Evolutionary conservation across 2,113 vertebrate species (phyloP), one percentile per base, ranked within the genome.

Genomic region (Malaclemys terrapin): DNA sequence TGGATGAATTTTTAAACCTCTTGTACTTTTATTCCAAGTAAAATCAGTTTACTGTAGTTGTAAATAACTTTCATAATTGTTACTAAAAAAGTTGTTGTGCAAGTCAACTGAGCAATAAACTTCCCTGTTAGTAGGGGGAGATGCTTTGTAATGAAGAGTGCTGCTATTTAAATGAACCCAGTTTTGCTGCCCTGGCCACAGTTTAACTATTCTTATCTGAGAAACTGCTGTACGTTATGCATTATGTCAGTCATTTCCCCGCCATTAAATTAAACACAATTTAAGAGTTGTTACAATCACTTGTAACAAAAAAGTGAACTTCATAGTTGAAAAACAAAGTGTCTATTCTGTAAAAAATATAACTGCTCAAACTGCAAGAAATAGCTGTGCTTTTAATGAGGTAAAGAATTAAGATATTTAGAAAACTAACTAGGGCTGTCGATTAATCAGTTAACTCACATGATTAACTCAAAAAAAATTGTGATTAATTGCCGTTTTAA

Each of bases 61-160:
- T 76, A 91, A 93, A 90, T 85, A 53, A 92, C 87, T 96, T 96
- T 96, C 82, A 0, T 82, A 87, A 87, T 90, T 96, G 59, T 96
- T 97, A 50, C 49, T 83, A 59, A 92, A 49, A 53, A 56, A 79
- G 65, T 79, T 95, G 57, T 50, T 97, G 84, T 96, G 92, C 72
- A 49, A 95, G 91, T 83, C 82, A 95, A 82, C 90, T 93, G 94
- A 75, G 78, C 92, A 98, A 97, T 97, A 97, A 98, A 98, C 19
- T 62, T 86, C 90, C 80, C 85, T 75, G 72, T 95, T 96, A 90
- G 80, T 85, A 96, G 93, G 88, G 84, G 87, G 84, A 85, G 86
- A 35, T 94, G n/a, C 35, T 11, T 50, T 86, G 85, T 92, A 53
- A 45, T 89, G 87, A 65, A 10, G 22, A 57, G 90, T 57, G 84